phyloP scores from a whole-genome alignment of 2,797 vertebrate genomes.

The Bufotes viridis region DNA sequence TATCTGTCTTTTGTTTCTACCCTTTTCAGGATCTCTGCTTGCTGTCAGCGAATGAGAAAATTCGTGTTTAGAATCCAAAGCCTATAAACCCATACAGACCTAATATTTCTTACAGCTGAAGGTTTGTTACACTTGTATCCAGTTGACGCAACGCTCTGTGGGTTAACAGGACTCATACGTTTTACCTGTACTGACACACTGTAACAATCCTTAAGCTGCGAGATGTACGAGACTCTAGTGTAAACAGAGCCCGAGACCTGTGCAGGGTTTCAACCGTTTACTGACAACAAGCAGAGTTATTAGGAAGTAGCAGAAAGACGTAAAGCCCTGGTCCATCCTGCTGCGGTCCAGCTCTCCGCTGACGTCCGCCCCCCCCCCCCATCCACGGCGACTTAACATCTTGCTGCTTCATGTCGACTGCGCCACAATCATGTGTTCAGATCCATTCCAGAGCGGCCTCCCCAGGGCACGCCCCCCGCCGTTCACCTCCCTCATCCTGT shows the following conservation, averaged over 20 bases:
- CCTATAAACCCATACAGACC: neutral
- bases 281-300: neutral
- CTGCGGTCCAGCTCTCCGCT: neutral
- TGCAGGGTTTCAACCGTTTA: too few species aligned
- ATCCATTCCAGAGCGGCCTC: neutral
- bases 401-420: neutral
- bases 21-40: neutral
- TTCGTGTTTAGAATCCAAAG: too few species aligned
- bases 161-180: too few species aligned
- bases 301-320: too few species aligned
- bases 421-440: neutral
- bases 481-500: slow-evolving; percentile 29
- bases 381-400: neutral
- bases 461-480: neutral
- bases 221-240: neutral
- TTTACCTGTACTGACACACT: neutral
- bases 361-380: neutral
- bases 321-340: too few species aligned
- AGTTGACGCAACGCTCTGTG: too few species aligned
- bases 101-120: neutral
- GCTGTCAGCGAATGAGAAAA: neutral
- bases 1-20: too few species aligned
- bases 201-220: neutral
- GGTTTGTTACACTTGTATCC: neutral
- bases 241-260: too few species aligned